phyloP scores from a whole-genome alignment of 2,113 vertebrate species.

The Scomber japonicus region DNA sequence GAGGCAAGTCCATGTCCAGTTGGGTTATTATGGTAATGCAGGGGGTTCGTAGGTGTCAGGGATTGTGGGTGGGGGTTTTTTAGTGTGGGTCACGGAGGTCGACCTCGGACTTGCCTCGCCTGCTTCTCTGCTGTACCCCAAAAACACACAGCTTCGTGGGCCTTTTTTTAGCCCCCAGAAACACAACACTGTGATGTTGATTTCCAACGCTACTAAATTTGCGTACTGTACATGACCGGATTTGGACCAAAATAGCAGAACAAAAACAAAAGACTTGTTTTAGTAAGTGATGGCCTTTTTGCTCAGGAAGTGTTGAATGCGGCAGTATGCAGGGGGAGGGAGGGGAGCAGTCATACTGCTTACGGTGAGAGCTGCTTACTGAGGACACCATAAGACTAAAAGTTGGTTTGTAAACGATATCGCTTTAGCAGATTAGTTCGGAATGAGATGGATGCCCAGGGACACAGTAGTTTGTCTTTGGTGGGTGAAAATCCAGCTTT shows the following conservation, averaged over 20 bases:
- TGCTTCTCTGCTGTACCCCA: conserved; percentile 63
- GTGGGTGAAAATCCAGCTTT: not conserved
- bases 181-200: conserved; percentile 62
- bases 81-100: conserved; percentile 41
- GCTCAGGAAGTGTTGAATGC: conserved; percentile 72
- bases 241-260: conserved; percentile 61
- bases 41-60: conserved; percentile 6
- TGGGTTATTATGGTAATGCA: conserved; percentile 40
- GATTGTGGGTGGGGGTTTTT: conserved; percentile 40
- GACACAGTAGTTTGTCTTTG: not conserved
- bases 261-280: conserved; percentile 76
- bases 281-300: conserved; percentile 68
- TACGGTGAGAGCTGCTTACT: conserved; percentile 65
- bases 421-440: conserved; percentile 78
- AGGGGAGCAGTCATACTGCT: conserved; percentile 72
- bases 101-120: conserved; percentile 61
- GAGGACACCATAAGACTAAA: conserved; percentile 66
- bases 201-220: conserved; percentile 34
- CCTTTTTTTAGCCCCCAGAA: conserved; percentile 59
- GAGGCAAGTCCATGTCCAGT: conserved; percentile 65
- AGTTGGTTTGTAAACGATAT: conserved; percentile 65
- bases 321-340: conserved; percentile 74
- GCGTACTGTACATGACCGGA: conserved; percentile 24
- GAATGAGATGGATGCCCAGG: conserved; percentile 62
- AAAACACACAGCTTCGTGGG: conserved; percentile 82